These are phyloP conservation scores for Neoarius graeffei DNA, from an alignment of 2,113 vertebrate species.

Conservation along the genomic window DNA sequence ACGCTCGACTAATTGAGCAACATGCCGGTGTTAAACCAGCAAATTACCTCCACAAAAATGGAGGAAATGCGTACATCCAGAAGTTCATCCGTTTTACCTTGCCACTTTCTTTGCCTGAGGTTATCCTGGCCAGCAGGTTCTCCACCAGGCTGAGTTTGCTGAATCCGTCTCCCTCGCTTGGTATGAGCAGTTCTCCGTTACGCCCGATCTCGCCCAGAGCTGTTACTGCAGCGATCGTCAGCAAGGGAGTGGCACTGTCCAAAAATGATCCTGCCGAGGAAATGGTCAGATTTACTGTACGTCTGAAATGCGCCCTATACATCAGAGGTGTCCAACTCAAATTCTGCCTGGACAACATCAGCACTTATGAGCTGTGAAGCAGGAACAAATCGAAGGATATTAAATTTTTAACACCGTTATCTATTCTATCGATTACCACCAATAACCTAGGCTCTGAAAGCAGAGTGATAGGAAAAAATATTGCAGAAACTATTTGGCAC, in stretches of 20 bases:
- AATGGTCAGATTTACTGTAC: background rate
- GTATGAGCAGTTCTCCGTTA: slow-evolving; percentile 85
- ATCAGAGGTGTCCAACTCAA: background rate
- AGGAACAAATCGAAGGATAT: background rate
- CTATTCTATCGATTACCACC: background rate
- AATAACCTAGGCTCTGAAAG: background rate
- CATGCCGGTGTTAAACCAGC: background rate
- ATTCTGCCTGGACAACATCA: background rate
- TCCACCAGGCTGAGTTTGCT: slow-evolving; percentile 88
- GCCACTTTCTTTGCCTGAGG: slow-evolving; percentile 91
- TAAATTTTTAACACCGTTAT: background rate
- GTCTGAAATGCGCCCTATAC: background rate
- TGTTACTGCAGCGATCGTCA: slow-evolving; percentile 86
- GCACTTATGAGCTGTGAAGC: too few species aligned
- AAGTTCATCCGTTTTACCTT: slow-evolving; percentile 72
- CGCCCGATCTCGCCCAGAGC: slow-evolving; percentile 93
- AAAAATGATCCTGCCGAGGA: slow-evolving; percentile 83
- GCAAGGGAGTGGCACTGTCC: slow-evolving; percentile 81
- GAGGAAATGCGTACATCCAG: background rate
- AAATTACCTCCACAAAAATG: background rate
- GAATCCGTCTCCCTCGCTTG: slow-evolving; percentile 84
- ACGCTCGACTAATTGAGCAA: background rate
- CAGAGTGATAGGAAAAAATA: background rate
- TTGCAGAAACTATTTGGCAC: too few species aligned
- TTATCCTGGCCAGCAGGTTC: slow-evolving; percentile 86